Base-by-base conservation (phyloP, 1,140 invertebrate species). In the Ectropis grisescens region DNA sequence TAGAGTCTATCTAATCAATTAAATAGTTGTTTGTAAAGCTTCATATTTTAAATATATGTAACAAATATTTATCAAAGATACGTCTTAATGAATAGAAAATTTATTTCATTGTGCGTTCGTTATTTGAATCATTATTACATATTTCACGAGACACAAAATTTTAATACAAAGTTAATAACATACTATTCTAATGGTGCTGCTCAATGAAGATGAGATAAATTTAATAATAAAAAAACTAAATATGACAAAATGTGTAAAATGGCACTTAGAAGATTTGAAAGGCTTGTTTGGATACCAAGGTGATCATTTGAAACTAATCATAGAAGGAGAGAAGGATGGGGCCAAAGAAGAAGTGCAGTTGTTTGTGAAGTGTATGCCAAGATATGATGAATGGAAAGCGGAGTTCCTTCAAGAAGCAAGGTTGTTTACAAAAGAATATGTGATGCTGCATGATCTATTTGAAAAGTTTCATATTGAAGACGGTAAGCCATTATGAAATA, bases 301-400 rank as follows among this genome's bases (percentile, higher is more conserved):
- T 34, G 70, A 78, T 34, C 68, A 78, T 50, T 41, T 75, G 10
- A 65, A 52, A 25, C 32, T 78, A 15, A 44, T 29, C 13, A 40
- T 69, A 13, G 14, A 45, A 32, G 36, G 56, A 11, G 34, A 55
- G 33, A n/a, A 4, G 0, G 37, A 56, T 12, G 52, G 36, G 28
- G 28, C 7, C 7, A 29, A 24, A 1, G 37, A 19, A 13, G 31
- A 54, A 13, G 29, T 55, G 9, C 45, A 47, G 9, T 51, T 60
- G 2, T 78, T 78, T 36, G 40, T 75, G 1, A 78, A 78, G 47
- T 75, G 66, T 35, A 42, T 71, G 24, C 72, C 70, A 3, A 55
- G 61, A 29, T 38, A 28, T 25, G 44, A 72, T 26, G 30, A 57
- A 24, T 64, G 45, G 51, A 71, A 64, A 41, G 57, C 59, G 0